Percentiles rank a stretch among this genome's conserved stretches.
Evolutionary conservation across 1,140 invertebrate genomes (phyloP).

Genomic region (Cyphomyrmex costatus): DNA sequence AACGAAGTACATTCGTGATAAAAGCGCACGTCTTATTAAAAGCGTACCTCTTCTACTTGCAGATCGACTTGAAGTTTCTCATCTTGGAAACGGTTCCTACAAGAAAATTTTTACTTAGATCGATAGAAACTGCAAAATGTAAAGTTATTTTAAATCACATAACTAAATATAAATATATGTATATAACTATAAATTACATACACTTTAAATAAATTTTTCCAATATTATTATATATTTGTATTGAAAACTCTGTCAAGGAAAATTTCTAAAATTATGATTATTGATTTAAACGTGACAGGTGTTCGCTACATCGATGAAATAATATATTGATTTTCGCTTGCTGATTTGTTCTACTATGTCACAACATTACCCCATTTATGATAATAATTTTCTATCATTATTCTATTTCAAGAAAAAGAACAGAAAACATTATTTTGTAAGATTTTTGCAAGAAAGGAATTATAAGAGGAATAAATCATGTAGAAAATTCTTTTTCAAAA

Average conservation of each 20-base stretch:
- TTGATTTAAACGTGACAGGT: background rate
- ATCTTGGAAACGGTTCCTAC: background rate
- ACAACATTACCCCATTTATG: no score
- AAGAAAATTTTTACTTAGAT: background rate
- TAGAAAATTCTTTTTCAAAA: no score
- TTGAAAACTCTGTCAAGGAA: background rate
- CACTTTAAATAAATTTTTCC: background rate
- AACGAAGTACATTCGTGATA: no score
- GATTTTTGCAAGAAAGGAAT: no score
- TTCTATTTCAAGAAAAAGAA: conserved; percentile 2
- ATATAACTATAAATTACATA: background rate
- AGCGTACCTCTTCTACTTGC: background rate
- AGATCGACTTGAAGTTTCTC: background rate
- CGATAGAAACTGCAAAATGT: background rate
- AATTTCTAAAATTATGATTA: background rate
- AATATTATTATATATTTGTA: background rate
- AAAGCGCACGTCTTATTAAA: background rate
- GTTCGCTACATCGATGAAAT: background rate
- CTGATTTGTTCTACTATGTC: background rate
- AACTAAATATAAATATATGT: background rate
- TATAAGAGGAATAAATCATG: no score
- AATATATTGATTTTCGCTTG: background rate
- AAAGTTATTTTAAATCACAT: background rate
- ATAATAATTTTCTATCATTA: conserved; percentile 10
- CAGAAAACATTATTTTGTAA: background rate